Conservation (phyloP, 2,113 vertebrate genomes). For the Mus pahari region DNA sequence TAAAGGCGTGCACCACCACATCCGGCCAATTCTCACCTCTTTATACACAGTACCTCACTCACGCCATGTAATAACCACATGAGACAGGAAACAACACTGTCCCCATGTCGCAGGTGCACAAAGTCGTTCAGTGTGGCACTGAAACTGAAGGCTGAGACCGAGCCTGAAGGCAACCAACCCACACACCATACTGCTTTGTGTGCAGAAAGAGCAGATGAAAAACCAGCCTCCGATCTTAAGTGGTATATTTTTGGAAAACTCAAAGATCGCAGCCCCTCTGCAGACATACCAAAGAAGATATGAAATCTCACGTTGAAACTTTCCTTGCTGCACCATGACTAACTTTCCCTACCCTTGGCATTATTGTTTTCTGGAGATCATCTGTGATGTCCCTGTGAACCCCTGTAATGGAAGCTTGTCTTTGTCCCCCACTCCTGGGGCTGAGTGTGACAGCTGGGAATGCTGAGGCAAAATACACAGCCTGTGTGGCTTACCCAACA, state of each 20-base stretch:
- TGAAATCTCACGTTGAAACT: neutral
- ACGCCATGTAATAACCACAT: neutral
- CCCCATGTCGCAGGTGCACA: neutral
- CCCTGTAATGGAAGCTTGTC: neutral
- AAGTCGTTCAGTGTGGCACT: neutral
- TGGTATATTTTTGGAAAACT: neutral
- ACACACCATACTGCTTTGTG: neutral
- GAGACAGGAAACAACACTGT: neutral
- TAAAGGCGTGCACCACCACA: no score
- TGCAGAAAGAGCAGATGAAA: neutral
- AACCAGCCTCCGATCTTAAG: neutral
- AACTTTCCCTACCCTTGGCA: neutral
- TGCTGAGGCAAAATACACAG: neutral
- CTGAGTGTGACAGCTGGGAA: no score
- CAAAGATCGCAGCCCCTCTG: neutral
- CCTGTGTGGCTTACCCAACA: neutral
- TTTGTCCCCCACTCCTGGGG: neutral
- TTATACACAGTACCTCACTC: neutral
- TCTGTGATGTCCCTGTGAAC: neutral
- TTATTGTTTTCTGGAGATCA: neutral
- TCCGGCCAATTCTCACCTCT: neutral
- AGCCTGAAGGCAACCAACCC: neutral
- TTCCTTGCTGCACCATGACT: neutral
- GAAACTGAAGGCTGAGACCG: accelerated
- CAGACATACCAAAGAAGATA: neutral